Base-by-base conservation (phyloP, 1,140 invertebrate genomes). In the Riptortus pedestris region DNA sequence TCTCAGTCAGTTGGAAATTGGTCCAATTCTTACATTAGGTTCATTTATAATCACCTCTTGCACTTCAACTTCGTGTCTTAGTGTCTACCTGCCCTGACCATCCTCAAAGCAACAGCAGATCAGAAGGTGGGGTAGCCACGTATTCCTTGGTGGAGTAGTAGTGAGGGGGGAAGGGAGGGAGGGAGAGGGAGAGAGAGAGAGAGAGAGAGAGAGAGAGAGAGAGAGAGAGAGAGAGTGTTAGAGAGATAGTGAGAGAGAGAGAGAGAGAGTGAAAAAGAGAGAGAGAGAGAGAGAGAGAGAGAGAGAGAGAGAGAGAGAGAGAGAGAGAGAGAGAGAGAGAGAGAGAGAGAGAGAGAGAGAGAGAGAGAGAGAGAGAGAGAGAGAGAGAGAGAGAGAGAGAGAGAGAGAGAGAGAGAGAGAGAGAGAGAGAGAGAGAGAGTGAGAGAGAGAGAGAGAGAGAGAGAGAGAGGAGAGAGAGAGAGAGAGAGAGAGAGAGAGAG, bases 221-320 rank as follows among this genome's bases (percentile, higher is more conserved):
- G 33, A 38, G 33, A 38, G n/a, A n/a, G n/a, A n/a, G n/a, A n/a
- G n/a, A n/a, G n/a, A n/a, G n/a, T n/a, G n/a, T n/a, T n/a, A n/a
- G n/a, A n/a, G n/a, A n/a, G n/a, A n/a, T n/a, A n/a, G n/a, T n/a
- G n/a, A n/a, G n/a, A n/a, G n/a, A n/a, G n/a, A n/a, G n/a, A n/a
- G n/a, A n/a, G n/a, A n/a, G n/a, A n/a, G n/a, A n/a, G n/a, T n/a
- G n/a, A n/a, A 16, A 38, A 16, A 38, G 33, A 38, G 33, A 38
- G 33, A 38, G 33, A 38, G 33, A 38, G 33, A 28, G 22, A 59
- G 22, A 28, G 16, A 26, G 24, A 20, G 27, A 16, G 57, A 59
- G 20, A 59, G 57, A 20, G 57, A 24, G 16, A 43, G 31, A 28
- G 29, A 60, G 31, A 60, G 29, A 43, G 29, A 43, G 28, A 60